Conservation (phyloP, 2,797 vertebrate genomes). For the Sebastes iracundus region DNA sequence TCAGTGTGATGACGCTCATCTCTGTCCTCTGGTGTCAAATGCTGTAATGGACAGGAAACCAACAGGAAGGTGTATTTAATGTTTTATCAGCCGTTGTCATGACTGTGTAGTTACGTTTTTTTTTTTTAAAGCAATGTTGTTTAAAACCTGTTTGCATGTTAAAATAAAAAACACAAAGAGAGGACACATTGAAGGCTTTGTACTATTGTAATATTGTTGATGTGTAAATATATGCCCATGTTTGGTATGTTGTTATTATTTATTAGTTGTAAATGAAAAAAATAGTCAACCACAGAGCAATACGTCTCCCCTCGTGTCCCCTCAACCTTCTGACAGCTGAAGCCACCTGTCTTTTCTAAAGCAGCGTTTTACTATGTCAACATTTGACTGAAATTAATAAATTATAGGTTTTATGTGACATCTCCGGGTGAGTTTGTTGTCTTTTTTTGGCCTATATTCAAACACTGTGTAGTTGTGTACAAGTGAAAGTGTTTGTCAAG, state of each 20-base stretch:
- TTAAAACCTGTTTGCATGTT: slow-evolving; percentile 87
- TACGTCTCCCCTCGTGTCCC: slow-evolving; percentile 70
- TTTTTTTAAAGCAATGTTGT: slow-evolving; percentile 50
- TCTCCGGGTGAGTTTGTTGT: slow-evolving; percentile 4
- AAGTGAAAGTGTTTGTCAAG: neutral
- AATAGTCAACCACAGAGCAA: slow-evolving; percentile 71
- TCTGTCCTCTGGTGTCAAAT: slow-evolving; percentile 3
- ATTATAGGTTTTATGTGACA: slow-evolving; percentile 80
- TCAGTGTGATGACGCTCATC: neutral
- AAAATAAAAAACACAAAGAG: slow-evolving; percentile 79
- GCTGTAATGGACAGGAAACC: slow-evolving; percentile 5
- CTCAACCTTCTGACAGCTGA: slow-evolving; percentile 54
- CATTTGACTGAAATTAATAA: slow-evolving; percentile 77
- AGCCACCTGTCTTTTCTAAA: slow-evolving; percentile 76
- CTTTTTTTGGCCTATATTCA: neutral
- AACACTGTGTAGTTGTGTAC: neutral
- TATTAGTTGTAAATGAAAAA: slow-evolving; percentile 86
- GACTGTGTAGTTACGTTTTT: slow-evolving; percentile 56
- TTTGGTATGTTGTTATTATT: slow-evolving; percentile 93
- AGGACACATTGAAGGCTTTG: slow-evolving; percentile 69
- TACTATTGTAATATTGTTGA: slow-evolving; percentile 78
- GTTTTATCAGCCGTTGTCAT: slow-evolving; percentile 53
- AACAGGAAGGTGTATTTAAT: slow-evolving; percentile 26
- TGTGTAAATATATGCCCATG: slow-evolving; percentile 89
- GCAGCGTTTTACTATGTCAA: slow-evolving; percentile 77